A percentile compares a stretch with the other conserved stretches of the same genome.
phyloP scores from a whole-genome alignment of 2,888 invertebrate genomes.

The Tipula vernalis region DNA sequence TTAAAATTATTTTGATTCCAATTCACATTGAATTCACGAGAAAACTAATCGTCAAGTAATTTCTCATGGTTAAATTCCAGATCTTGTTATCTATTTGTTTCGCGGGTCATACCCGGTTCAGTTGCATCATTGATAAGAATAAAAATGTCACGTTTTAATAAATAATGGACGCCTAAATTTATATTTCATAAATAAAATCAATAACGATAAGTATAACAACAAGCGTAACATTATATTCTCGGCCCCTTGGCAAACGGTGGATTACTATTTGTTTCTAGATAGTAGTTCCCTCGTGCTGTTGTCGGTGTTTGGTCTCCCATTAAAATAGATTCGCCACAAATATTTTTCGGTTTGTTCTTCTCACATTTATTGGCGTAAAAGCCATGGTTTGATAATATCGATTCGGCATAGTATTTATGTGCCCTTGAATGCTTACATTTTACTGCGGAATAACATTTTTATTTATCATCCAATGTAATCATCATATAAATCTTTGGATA shows the following conservation, averaged over 20 bases:
- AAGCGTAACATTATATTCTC: background rate
- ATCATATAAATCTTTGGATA: background rate
- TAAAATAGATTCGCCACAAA: background rate
- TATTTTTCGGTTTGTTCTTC: background rate
- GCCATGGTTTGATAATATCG: background rate
- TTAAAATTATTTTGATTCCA: background rate
- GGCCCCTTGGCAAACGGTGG: background rate
- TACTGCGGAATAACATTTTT: background rate
- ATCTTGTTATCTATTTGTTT: background rate
- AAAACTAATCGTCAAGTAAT: background rate
- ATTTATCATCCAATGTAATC: background rate
- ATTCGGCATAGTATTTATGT: background rate
- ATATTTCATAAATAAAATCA: background rate
- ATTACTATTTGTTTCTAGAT: background rate
- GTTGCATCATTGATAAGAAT: background rate
- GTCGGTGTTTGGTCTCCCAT: conserved; percentile 6
- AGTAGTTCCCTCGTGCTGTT: background rate
- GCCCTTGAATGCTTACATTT: background rate
- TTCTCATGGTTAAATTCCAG: background rate
- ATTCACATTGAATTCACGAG: background rate
- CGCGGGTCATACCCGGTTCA: background rate
- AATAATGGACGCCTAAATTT: background rate
- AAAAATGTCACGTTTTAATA: too few species aligned
- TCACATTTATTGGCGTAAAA: background rate
- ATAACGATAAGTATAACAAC: background rate